phyloP scores from a whole-genome alignment of 2,113 vertebrate genomes.

The Spea bombifrons region DNA sequence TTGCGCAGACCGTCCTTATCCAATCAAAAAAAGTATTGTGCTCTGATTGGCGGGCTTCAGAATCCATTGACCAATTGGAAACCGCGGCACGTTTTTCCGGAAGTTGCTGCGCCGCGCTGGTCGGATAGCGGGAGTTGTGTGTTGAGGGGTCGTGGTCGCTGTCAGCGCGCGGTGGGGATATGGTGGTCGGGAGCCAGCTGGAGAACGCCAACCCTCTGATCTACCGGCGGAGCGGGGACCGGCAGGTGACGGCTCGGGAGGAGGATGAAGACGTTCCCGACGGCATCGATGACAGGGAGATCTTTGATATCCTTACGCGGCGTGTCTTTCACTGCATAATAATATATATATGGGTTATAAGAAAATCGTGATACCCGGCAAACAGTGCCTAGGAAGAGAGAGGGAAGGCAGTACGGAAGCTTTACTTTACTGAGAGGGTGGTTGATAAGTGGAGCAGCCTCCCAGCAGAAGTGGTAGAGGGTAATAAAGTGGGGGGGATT shows the following conservation, averaged over 20 bases:
- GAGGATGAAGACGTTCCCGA: conserved; percentile 75
- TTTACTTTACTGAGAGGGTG: too few species aligned
- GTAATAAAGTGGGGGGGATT: too few species aligned
- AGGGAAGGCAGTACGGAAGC: too few species aligned
- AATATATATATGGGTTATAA: neutral
- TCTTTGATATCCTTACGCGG: conserved; percentile 77
- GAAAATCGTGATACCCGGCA: neutral
- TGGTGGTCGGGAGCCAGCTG: conserved; percentile 56
- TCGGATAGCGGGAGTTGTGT: neutral
- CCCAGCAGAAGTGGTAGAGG: too few species aligned
- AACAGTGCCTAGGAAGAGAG: neutral
- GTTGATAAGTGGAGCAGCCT: too few species aligned
- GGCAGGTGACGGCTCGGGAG: conserved; percentile 70
- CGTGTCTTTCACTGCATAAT: neutral
- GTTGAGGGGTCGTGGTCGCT: neutral
- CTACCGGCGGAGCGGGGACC: conserved; percentile 72
- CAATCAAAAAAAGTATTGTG: neutral
- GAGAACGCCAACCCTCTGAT: conserved; percentile 81
- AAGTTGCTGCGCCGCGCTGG: neutral
- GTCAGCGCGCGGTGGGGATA: conserved; percentile 24
- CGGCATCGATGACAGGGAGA: conserved; percentile 75
- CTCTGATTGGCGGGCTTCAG: neutral
- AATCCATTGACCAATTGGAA: neutral
- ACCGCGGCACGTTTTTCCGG: neutral
- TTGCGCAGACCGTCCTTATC: neutral